Evolutionary conservation across 2,888 invertebrate genomes (phyloP).

Genomic region (Deilephila porcellus): DNA sequence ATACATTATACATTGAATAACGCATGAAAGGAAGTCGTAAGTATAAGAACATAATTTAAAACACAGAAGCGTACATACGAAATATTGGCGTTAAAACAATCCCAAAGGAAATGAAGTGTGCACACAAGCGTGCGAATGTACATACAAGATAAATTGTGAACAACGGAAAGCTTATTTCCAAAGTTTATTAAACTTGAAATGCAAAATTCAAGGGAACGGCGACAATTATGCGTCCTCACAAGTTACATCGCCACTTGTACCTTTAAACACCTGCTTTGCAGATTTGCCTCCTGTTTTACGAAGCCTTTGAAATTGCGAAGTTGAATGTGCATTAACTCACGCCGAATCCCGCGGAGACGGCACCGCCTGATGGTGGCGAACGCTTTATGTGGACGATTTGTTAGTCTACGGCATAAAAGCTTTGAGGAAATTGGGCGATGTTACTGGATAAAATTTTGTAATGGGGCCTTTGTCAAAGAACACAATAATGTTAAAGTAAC

Average conservation of each 20-base stretch:
- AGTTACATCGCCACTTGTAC: constrained; percentile 34
- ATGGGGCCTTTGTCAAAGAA: not conserved
- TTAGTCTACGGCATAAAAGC: not conserved
- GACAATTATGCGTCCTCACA: constrained; percentile 25
- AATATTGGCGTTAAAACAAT: not conserved
- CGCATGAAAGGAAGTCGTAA: not conserved
- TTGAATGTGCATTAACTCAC: constrained; percentile 40
- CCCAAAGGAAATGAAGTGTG: constrained; percentile 21
- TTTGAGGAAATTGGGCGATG: not conserved
- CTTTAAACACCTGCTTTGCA: constrained; percentile 32
- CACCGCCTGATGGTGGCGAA: not conserved
- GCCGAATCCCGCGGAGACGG: not conserved
- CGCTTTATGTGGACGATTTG: constrained; percentile 6
- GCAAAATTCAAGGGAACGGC: constrained; percentile 4
- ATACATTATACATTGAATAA: not conserved
- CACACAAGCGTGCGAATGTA: constrained; percentile 6
- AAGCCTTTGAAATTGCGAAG: constrained; percentile 39
- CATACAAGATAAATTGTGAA: constrained; percentile 25
- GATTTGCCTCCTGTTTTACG: constrained; percentile 38
- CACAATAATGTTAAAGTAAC: too few species aligned
- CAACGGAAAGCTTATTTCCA: constrained; percentile 23
- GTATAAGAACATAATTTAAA: not conserved
- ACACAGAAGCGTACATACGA: not conserved
- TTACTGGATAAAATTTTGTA: not conserved
- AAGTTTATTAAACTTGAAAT: constrained; percentile 23